Evolutionary conservation across 2,113 vertebrate genomes (phyloP).

Genomic region (Oncorhynchus kisutch): DNA sequence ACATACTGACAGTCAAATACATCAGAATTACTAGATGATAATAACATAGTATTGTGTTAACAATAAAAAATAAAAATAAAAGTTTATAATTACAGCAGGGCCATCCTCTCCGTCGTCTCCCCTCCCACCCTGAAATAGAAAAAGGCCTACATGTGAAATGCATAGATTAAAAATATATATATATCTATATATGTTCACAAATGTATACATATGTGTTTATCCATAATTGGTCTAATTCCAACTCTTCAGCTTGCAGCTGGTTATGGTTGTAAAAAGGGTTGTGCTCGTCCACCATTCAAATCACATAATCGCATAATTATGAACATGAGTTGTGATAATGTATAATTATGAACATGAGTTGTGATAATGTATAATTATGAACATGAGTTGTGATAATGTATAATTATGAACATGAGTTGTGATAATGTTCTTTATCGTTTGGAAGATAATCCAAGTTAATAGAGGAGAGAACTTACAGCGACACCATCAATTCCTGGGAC

Average conservation of each 20-base stretch:
- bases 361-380: too few relatives aligned
- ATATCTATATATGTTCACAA: too few relatives aligned
- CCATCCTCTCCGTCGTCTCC: slow-evolving; percentile 83
- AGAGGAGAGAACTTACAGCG: slow-evolving; percentile 78
- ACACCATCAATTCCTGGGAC: slow-evolving; percentile 95
- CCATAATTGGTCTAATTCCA: neutral
- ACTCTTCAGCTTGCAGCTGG: neutral
- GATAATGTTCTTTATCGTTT: neutral
- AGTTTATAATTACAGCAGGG: slow-evolving; percentile 74
- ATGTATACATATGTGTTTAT: too few relatives aligned
- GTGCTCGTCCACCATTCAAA: neutral
- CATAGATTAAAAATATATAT: too few relatives aligned
- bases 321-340: too few relatives aligned
- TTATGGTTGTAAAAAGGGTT: neutral
- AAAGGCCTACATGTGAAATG: neutral
- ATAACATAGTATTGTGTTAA: neutral
- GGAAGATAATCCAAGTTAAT: neutral
- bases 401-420: neutral
- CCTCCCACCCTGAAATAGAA: slow-evolving; percentile 83
- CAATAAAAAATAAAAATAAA: neutral
- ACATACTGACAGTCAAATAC: neutral
- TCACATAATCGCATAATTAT: neutral
- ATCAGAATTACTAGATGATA: neutral
- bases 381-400: too few relatives aligned
- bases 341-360: too few relatives aligned